These are phyloP conservation scores for Panopea generosa DNA, from an alignment of 2,888 invertebrate genomes.

Conservation along the genomic window DNA sequence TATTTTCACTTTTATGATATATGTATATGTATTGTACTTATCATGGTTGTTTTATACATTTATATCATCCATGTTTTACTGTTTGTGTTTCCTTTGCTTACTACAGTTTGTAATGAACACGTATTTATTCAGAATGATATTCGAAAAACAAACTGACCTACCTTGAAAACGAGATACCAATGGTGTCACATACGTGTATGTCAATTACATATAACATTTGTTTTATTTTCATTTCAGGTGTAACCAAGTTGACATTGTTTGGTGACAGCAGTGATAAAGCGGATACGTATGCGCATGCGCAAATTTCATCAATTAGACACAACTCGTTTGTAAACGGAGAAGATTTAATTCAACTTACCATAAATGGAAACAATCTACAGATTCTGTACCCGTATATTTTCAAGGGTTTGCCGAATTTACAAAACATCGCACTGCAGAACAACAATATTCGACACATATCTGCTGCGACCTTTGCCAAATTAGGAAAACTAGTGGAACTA, in stretches of 20 bases:
- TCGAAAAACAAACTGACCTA: too few relatives aligned
- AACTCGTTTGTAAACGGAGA: slow-evolving; percentile 61
- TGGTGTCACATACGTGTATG: too few relatives aligned
- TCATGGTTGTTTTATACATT: too few relatives aligned
- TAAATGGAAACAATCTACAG: slow-evolving; percentile 68
- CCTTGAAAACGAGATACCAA: too few relatives aligned
- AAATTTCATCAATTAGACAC: slow-evolving; percentile 58
- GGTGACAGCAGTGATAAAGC: slow-evolving; percentile 64
- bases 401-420: slow-evolving; percentile 50
- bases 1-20: too few relatives aligned
- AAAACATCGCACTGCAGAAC: slow-evolving; percentile 63
- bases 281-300: slow-evolving; percentile 38
- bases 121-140: too few relatives aligned
- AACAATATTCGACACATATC: slow-evolving; percentile 71
- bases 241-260: slow-evolving; percentile 61
- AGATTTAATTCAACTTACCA: slow-evolving; percentile 56
- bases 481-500: slow-evolving; percentile 58
- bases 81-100: too few relatives aligned
- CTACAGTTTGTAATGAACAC: too few relatives aligned
- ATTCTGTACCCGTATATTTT: slow-evolving; percentile 68
- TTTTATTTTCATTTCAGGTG: slow-evolving; percentile 60
- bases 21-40: too few relatives aligned
- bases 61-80: too few relatives aligned
- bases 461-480: slow-evolving; percentile 64
- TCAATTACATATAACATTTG: too few relatives aligned